A percentile compares a stretch with the other conserved stretches of the same genome.
These are phyloP conservation scores for Anorthoa munda DNA, from an alignment of 2,888 invertebrate genomes.

Conservation along the genomic window DNA sequence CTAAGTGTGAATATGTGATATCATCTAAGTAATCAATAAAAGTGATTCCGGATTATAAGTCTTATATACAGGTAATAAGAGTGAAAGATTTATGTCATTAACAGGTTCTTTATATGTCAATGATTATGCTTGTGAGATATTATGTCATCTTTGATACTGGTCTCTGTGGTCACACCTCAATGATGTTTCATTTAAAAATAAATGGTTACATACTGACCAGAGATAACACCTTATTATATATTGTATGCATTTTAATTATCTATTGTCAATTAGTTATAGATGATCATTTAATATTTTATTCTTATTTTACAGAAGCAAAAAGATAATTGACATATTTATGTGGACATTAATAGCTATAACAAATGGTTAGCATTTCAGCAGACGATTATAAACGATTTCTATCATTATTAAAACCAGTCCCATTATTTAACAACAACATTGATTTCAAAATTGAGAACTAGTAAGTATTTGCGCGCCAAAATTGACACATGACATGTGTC, in stretches of 20 bases:
- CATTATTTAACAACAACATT: neutral
- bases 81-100: constrained; percentile 11
- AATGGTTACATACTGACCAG: constrained; percentile 9
- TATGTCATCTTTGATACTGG: constrained; percentile 68
- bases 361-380: neutral
- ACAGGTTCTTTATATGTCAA: constrained; percentile 57
- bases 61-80: constrained; percentile 39
- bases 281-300: neutral
- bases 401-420: constrained; percentile 5
- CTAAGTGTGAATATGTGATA: constrained; percentile 3
- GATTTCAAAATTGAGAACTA: neutral
- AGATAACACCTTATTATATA: neutral
- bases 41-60: constrained; percentile 32
- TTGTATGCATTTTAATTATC: neutral
- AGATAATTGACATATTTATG: neutral
- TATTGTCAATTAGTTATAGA: constrained; percentile 6
- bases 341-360: neutral
- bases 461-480: constrained; percentile 45
- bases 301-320: neutral
- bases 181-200: constrained; percentile 64
- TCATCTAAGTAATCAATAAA: constrained; percentile 26
- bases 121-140: constrained; percentile 58
- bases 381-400: neutral
- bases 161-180: constrained; percentile 65
- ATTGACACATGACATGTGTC: constrained; percentile 13